Evolutionary conservation across 2,113 vertebrate genomes (phyloP), one percentile per base, ranked within the genome.

Genomic region (Seriola aureovittata): DNA sequence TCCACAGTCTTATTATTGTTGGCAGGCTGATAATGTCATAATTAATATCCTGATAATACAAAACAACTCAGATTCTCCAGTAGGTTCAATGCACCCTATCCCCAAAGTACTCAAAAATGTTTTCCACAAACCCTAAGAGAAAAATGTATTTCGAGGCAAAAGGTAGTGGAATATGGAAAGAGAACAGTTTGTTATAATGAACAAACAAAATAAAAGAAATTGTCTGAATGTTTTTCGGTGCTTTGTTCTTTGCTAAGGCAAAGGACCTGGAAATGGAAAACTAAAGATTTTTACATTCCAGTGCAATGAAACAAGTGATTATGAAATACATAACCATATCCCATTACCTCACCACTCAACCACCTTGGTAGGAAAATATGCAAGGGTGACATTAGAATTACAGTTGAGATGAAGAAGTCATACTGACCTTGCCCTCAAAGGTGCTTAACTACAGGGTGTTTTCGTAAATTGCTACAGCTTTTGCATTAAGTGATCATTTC

Each of bases 271-370:
- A 71, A 74, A 81, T 0, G 2, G 66, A 57, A 68, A 85, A 71
- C 5, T 6, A 8, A 54, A 54, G 29, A 58, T 73, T 84, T 44
- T 58, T 34, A 83, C 48, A 86, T 87, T 84, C 19, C 48, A 71
- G 29, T 71, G 60, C 74, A 71, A 58, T 88, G 85, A 81, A 38
- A 57, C 57, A 70, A 73, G 23, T 44, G 66, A 57, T 78, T 17
- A 52, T 84, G 38, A 86, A 78, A 75, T 73, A 50, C 13, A 62
- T 75, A 81, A 76, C 29, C 32, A 70, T 63, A 25, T 80, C 79
- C 65, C 54, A 85, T 88, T 67, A 87, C 80, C 75, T 87, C 73
- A 83, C 75, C 81, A 12, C 62, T 74, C 48, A 75, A 44, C 42
- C 42, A n/a, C 38, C 44, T 44, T 76, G 64, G 70, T 40, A 78